Evolutionary conservation across 2,797 vertebrate species (phyloP).

Genomic region (Holocentrus rufus): DNA sequence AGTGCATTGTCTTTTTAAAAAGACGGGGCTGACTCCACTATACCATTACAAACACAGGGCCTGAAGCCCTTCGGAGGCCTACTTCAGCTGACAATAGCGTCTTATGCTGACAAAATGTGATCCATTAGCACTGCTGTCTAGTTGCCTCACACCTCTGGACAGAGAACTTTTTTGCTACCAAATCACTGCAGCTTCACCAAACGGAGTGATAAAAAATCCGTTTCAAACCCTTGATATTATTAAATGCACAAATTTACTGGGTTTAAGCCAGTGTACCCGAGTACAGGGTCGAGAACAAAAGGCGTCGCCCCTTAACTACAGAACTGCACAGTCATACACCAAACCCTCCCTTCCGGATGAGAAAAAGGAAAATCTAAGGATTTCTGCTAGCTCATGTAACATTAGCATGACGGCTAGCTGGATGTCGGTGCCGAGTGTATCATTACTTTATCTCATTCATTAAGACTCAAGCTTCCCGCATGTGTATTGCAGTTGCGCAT

Average conservation of each 20-base stretch:
- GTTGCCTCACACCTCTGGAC: not conserved
- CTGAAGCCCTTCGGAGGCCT: slow-evolving; percentile 30
- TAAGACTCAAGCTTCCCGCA: not conserved
- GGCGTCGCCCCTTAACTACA: slow-evolving; percentile 77
- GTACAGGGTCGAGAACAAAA: slow-evolving; percentile 59
- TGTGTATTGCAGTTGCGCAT: not conserved
- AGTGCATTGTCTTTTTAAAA: not conserved
- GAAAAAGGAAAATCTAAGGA: slow-evolving; percentile 22
- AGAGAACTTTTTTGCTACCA: not conserved
- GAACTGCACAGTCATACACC: slow-evolving; percentile 85
- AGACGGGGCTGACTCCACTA: slow-evolving; percentile 21
- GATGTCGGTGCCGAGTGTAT: not conserved
- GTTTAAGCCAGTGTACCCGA: slow-evolving; percentile 3
- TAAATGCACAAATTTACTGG: not conserved
- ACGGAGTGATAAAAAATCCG: not conserved
- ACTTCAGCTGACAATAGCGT: slow-evolving; percentile 12
- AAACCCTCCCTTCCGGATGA: slow-evolving; percentile 24
- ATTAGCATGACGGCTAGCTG: slow-evolving; percentile 49
- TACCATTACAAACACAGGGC: not conserved
- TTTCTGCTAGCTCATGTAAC: not conserved
- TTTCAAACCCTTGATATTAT: not conserved
- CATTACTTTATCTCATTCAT: not conserved
- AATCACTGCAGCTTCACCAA: not conserved
- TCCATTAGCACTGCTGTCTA: not conserved
- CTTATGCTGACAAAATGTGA: not conserved